Base-by-base conservation (phyloP, 2,888 invertebrate species). In the Brachypalpus laphriformis region DNA sequence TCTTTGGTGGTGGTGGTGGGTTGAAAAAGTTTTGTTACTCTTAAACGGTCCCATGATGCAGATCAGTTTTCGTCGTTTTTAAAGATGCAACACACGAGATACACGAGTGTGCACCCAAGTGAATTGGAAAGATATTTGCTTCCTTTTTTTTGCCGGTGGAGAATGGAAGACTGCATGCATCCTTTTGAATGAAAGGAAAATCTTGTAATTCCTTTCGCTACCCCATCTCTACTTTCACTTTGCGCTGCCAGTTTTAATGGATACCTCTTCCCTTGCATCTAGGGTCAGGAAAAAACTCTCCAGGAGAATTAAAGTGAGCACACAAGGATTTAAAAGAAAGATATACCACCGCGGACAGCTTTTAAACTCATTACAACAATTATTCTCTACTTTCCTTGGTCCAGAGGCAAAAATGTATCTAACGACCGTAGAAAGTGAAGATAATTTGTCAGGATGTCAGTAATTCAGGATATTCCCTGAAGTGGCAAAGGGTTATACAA, bases 121-220 rank as follows among this genome's bases (percentile, higher is more conserved):
- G 57, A 45, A 57, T 56, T 45, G 63, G n/a, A 70, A 47, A 45
- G 56, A 63, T 74, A 9, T 28, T 22, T 9, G 7, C 40, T n/a
- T 25, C 5, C 22, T 31, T 11, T 20, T 49, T 42, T 16, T 22
- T 18, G 16, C 3, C n/a, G n/a, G n/a, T n/a, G n/a, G n/a, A 40
- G 28, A 72, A 54, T 49, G 56, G 49, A 51, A 59, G 18, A 54
- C n/a, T n/a, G n/a, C 70, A 61, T 71, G 61, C 61, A 81, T 81
- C 81, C 81, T 81, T 68, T 68, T 28, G 68, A 81, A 76, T 81
- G 70, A 82, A 82, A 82, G 76, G 81, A 75, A 81, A 81, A 75
- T 25, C 54, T 8, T 75, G 80, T 80, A 68, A 68, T 54, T 54
- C 68, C 74, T 80, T 80, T 75, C 80, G 74, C 57, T 45, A 47